phyloP scores from a whole-genome alignment of 2,888 invertebrate genomes.

The Caradrina clavipalpis region DNA sequence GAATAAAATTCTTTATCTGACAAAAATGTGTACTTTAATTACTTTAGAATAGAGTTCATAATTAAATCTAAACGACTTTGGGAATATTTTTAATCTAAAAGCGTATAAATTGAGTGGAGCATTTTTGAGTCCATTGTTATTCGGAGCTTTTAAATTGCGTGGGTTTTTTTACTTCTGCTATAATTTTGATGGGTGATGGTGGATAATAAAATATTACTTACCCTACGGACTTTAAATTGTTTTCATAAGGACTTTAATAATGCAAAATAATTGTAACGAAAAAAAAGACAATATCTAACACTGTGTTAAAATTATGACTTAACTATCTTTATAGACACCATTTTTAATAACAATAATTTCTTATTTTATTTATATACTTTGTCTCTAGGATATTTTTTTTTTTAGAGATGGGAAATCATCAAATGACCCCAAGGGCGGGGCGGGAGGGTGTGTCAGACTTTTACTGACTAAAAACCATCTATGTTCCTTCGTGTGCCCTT shows the following conservation, averaged over 20 bases:
- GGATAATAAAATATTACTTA: conserved; percentile 17
- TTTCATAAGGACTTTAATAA: not conserved
- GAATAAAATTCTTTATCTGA: conserved; percentile 32
- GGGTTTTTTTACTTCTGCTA: conserved; percentile 23
- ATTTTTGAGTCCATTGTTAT: conserved; percentile 49
- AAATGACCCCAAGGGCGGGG: no score
- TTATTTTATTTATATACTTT: no score
- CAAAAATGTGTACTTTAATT: conserved; percentile 49
- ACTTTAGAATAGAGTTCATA: conserved; percentile 36
- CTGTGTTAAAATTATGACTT: not conserved
- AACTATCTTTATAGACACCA: no score
- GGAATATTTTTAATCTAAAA: conserved; percentile 42
- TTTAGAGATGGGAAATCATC: no score
- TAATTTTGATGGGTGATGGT: conserved; percentile 1
- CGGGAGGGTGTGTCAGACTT: no score
- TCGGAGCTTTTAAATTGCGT: conserved; percentile 25
- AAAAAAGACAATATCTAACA: not conserved
- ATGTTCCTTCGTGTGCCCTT: no score
- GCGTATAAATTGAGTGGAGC: conserved; percentile 30
- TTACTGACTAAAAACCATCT: no score
- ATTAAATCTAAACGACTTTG: conserved; percentile 35
- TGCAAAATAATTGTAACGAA: no score
- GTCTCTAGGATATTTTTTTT: no score
- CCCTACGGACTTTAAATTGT: not conserved
- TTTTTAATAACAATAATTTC: no score